Evolutionary conservation across 2,797 vertebrate species (phyloP).

Genomic region (Sebastes kiyomatsui): DNA sequence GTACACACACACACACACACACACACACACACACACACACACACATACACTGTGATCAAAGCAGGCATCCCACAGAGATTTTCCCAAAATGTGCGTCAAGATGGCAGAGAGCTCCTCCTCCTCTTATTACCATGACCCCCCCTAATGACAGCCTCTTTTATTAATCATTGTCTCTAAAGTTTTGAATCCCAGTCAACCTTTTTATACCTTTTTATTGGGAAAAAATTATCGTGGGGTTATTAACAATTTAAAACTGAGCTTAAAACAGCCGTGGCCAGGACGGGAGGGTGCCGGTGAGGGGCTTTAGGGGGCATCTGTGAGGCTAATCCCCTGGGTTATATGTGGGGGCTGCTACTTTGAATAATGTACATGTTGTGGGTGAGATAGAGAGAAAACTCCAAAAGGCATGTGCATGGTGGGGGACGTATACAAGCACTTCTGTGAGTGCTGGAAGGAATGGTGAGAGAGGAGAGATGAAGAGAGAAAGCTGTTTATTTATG

Average conservation of each 20-base stretch:
- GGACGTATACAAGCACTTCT: neutral
- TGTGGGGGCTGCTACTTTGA: slow-evolving; percentile 39
- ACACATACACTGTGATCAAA: slow-evolving; percentile 46
- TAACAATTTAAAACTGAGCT: slow-evolving; percentile 49
- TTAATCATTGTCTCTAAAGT: slow-evolving; percentile 17
- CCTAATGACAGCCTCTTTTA: slow-evolving; percentile 42
- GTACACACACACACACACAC: neutral
- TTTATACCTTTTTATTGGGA: neutral
- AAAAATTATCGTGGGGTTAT: slow-evolving; percentile 19
- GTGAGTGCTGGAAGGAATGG: neutral
- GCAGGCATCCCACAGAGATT: slow-evolving; percentile 36
- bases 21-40: neutral
- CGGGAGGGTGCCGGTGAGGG: neutral
- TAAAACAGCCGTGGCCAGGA: slow-evolving; percentile 11
- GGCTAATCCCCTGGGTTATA: slow-evolving; percentile 26
- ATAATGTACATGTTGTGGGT: slow-evolving; percentile 35
- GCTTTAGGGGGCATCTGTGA: slow-evolving; percentile 4
- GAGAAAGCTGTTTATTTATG: slow-evolving; percentile 7
- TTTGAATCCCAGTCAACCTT: slow-evolving; percentile 8
- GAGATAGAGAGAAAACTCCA: slow-evolving; percentile 28
- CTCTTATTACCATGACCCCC: slow-evolving; percentile 31
- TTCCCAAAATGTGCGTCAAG: slow-evolving; percentile 42
- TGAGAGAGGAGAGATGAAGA: neutral
- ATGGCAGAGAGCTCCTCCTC: slow-evolving; percentile 45
- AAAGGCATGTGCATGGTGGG: neutral